phyloP scores from a whole-genome alignment of 2,888 invertebrate genomes.

The Leucania comma region DNA sequence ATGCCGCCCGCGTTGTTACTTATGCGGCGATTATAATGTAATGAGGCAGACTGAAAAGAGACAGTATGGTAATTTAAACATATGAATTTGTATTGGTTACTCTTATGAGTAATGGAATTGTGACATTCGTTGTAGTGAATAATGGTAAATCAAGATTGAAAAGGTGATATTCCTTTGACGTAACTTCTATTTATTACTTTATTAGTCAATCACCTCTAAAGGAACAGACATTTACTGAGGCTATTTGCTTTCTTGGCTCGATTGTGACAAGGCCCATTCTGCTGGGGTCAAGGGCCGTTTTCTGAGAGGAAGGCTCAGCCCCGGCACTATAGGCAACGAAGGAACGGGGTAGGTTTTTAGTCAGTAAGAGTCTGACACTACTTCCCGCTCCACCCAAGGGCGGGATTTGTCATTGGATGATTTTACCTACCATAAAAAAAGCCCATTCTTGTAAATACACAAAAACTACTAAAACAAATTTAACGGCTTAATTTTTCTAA shows the following conservation, averaged over 20 bases:
- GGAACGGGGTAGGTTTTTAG: no score
- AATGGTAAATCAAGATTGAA: neutral
- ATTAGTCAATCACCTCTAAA: no score
- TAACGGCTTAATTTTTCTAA: neutral
- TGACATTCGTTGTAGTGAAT: neutral
- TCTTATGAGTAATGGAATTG: neutral
- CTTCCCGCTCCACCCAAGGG: no score
- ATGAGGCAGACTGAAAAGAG: conserved; percentile 41
- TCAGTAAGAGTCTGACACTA: no score
- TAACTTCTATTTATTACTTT: neutral
- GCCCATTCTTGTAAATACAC: neutral
- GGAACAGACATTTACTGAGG: no score
- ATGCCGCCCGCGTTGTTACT: conserved; percentile 46
- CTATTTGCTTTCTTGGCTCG: no score
- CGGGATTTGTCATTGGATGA: no score
- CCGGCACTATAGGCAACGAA: no score
- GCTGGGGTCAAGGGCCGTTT: no score
- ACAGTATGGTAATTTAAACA: conserved; percentile 24
- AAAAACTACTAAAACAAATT: neutral
- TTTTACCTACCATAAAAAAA: no score
- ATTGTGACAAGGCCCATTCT: neutral
- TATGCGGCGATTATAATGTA: conserved; percentile 44
- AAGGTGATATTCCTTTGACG: neutral
- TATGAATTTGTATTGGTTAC: neutral
- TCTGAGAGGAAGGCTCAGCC: no score